Percentiles rank a stretch among this genome's conserved stretches.
These are phyloP conservation scores for Tachycineta bicolor DNA, from an alignment of 2,113 vertebrate genomes.

Conservation along the genomic window DNA sequence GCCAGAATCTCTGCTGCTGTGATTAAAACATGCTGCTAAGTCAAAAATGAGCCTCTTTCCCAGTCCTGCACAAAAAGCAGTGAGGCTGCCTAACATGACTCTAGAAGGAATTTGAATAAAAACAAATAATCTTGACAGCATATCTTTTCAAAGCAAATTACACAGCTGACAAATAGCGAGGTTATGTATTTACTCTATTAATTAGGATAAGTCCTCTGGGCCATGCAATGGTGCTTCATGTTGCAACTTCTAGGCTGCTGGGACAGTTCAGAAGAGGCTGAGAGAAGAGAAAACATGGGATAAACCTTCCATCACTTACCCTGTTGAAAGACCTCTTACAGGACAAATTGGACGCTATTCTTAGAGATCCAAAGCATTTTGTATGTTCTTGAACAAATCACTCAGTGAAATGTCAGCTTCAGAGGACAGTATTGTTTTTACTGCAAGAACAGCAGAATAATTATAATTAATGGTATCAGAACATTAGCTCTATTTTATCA, in stretches of 20 bases:
- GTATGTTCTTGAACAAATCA: neutral
- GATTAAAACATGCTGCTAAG: slow-evolving; percentile 16
- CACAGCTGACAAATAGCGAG: neutral
- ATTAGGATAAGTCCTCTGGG: neutral
- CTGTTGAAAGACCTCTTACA: neutral
- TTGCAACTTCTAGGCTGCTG: neutral
- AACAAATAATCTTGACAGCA: neutral
- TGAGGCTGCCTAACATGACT: neutral
- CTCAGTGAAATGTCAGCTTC: neutral
- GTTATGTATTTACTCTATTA: neutral
- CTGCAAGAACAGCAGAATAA: neutral
- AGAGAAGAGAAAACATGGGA: neutral
- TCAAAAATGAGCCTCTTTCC: neutral
- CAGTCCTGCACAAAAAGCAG: neutral
- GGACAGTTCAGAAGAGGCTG: neutral
- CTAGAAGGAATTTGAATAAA: neutral
- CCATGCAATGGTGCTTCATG: neutral
- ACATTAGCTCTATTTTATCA: neutral
- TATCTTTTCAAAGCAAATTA: slow-evolving; percentile 8
- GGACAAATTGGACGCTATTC: neutral
- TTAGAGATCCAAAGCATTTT: neutral
- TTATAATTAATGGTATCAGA: neutral
- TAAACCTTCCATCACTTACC: neutral
- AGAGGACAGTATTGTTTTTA: neutral
- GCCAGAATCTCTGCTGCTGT: neutral